Evolutionary conservation across 92 coral and sea anemone species (phyloP).

Genomic region (Actinernus sp.): DNA sequence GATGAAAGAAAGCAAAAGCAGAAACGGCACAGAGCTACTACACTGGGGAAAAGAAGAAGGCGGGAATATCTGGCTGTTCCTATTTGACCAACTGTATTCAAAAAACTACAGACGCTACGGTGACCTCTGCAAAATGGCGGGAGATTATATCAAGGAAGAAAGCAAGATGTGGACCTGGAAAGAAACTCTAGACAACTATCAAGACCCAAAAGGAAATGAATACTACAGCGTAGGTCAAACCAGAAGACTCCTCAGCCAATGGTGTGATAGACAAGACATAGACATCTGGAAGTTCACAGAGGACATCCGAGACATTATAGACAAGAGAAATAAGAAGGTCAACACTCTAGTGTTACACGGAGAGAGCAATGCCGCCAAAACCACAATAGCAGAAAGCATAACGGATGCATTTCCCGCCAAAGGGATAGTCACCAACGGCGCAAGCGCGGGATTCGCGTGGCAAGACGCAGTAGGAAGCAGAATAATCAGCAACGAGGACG

Average conservation of each 20-base stretch:
- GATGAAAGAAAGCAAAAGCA: too few relatives aligned
- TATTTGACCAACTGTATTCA: too few relatives aligned
- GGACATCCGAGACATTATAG: neutral
- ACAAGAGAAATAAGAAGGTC: neutral
- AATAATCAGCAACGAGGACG: neutral
- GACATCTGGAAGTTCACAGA: slow-evolving; percentile 2
- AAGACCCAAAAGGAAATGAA: too few relatives aligned
- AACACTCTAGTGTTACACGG: neutral
- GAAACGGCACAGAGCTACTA: too few relatives aligned
- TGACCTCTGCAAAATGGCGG: too few relatives aligned
- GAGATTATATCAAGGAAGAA: too few relatives aligned
- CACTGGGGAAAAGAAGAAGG: too few relatives aligned
- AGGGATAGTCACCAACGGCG: neutral
- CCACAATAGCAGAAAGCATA: neutral
- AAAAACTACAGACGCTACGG: too few relatives aligned
- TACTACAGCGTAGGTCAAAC: too few relatives aligned
- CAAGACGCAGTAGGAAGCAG: neutral
- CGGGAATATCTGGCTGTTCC: too few relatives aligned
- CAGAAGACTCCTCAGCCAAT: neutral
- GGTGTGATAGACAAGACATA: neutral
- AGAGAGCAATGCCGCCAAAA: neutral
- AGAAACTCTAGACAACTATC: too few relatives aligned
- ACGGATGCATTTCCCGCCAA: neutral
- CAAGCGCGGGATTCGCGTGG: neutral
- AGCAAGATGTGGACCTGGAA: too few relatives aligned